phyloP scores from a whole-genome alignment of 2,888 invertebrate genomes.

The Thecocarcelia acutangulata region DNA sequence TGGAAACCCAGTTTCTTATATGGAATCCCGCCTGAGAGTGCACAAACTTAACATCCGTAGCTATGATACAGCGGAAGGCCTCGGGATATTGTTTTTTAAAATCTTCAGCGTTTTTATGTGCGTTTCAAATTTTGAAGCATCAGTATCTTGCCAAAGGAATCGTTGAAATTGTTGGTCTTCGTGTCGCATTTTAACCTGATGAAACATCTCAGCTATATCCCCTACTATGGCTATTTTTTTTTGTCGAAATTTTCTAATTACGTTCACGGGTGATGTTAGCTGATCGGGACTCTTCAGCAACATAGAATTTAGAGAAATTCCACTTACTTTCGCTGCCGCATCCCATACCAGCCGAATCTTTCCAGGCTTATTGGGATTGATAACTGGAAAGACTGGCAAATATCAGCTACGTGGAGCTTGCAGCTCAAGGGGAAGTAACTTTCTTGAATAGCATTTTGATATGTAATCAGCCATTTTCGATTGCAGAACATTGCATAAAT shows the following conservation, averaged over 20 bases:
- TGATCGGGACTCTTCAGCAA: conserved; percentile 77
- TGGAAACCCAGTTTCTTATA: too few species aligned
- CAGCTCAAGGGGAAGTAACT: neutral
- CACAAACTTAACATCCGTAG: too few species aligned
- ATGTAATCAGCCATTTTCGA: conserved; percentile 49
- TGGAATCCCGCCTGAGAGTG: too few species aligned
- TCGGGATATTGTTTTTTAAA: too few species aligned
- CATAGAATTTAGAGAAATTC: conserved; percentile 73
- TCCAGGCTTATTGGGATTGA: conserved; percentile 70
- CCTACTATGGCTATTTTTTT: conserved; percentile 75
- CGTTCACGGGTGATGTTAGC: conserved; percentile 73
- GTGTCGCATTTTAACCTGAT: conserved; percentile 53
- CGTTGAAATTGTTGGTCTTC: conserved; percentile 49
- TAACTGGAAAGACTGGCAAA: conserved; percentile 72
- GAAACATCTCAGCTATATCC: conserved; percentile 45
- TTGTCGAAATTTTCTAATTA: conserved; percentile 77
- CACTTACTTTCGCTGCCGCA: conserved; percentile 73
- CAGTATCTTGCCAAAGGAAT: conserved; percentile 47
- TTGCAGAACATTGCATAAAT: too few species aligned
- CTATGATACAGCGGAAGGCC: too few species aligned
- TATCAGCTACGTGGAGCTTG: conserved; percentile 70
- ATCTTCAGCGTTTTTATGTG: too few species aligned
- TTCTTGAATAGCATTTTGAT: neutral
- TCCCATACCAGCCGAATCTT: conserved; percentile 75
- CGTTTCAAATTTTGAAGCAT: too few species aligned